These are phyloP conservation scores for Pentalonia nigronervosa DNA, from an alignment of 1,140 invertebrate species.

Conservation along the genomic window DNA sequence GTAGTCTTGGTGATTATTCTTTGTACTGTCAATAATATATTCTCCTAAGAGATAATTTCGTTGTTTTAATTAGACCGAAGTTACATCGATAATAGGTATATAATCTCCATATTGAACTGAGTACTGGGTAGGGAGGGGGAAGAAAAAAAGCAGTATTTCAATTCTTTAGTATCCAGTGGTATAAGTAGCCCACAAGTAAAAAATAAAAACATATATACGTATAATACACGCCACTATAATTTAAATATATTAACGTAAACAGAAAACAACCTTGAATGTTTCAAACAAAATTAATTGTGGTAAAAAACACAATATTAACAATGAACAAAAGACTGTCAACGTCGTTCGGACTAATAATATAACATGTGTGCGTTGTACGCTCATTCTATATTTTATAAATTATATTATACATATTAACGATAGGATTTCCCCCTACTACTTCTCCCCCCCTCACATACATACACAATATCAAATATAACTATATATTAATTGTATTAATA, in stretches of 20 bases:
- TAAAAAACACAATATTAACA: conserved; percentile 29
- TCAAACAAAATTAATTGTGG: conserved; percentile 46
- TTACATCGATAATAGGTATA: background rate
- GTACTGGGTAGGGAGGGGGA: too few relatives aligned
- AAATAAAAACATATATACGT: background rate
- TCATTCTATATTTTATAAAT: background rate
- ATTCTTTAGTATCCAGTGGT: background rate
- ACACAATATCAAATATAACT: background rate
- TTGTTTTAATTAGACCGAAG: background rate
- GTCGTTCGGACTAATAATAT: conserved; percentile 9
- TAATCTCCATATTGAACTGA: background rate
- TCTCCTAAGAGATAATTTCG: background rate
- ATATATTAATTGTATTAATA: background rate
- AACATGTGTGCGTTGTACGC: background rate
- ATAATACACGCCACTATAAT: background rate
- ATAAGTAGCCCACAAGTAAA: background rate
- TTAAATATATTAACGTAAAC: conserved; percentile 33
- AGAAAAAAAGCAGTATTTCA: background rate
- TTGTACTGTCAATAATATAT: conserved; percentile 12
- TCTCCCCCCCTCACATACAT: background rate
- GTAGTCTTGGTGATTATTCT: background rate
- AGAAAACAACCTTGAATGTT: conserved; percentile 14
- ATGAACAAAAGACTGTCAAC: conserved; percentile 44
- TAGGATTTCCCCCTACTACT: background rate
- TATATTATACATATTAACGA: background rate